A percentile compares a stretch with the other conserved stretches of the same genome.
These are phyloP conservation scores for Trichonephila inaurata DNA, from an alignment of 1,140 invertebrate genomes.

Conservation along the genomic window DNA sequence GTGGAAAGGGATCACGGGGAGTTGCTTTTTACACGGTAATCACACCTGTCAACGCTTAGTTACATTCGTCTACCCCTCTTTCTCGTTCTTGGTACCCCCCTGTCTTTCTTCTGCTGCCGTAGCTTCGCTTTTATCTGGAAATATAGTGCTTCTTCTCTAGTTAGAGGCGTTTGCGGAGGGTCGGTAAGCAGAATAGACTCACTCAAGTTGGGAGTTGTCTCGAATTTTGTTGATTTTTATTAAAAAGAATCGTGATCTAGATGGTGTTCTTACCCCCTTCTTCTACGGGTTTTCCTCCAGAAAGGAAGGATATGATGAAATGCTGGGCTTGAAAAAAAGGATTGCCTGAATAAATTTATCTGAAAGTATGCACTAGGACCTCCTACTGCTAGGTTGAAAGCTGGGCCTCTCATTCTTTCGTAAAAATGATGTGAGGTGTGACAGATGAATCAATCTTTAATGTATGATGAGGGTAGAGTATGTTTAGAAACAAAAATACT, in stretches of 20 bases:
- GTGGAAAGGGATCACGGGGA: constrained; percentile 13
- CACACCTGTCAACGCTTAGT: constrained; percentile 75
- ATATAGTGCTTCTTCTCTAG: neutral
- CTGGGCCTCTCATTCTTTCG: too few relatives aligned
- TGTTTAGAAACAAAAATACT: too few relatives aligned
- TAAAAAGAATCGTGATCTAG: neutral
- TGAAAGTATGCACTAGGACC: too few relatives aligned
- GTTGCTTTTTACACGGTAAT: constrained; percentile 74
- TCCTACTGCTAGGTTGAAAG: too few relatives aligned
- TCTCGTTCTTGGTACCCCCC: neutral
- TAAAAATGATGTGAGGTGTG: too few relatives aligned
- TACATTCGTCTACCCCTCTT: constrained; percentile 30
- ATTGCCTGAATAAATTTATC: too few relatives aligned
- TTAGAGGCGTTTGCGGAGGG: neutral
- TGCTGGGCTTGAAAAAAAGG: too few relatives aligned
- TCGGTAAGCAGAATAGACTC: constrained; percentile 22
- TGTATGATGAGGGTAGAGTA: too few relatives aligned
- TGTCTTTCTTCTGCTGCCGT: neutral
- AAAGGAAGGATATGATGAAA: too few relatives aligned
- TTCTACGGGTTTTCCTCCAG: too few relatives aligned
- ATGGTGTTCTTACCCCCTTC: too few relatives aligned
- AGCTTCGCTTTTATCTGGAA: neutral
- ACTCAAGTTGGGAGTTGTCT: neutral
- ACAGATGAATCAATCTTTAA: too few relatives aligned
- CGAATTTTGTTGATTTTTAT: neutral